Base-by-base conservation (phyloP, 2,888 invertebrate genomes). In the Allophyes oxyacanthae region DNA sequence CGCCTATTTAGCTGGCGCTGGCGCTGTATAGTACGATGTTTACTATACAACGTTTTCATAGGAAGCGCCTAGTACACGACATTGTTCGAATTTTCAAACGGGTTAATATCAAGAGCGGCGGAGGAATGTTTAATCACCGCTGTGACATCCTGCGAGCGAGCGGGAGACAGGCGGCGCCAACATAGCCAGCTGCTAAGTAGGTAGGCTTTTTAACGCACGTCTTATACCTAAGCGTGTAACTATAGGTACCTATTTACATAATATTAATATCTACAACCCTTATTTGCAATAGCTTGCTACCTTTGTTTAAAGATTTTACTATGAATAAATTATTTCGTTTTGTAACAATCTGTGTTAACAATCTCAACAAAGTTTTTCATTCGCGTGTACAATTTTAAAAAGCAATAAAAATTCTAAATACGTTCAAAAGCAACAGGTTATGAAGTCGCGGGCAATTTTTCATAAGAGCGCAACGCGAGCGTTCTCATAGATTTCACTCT, bases 111-210 rank as follows among this genome's bases (percentile, higher is more conserved):
- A 86, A 81, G 83, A 86, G 84, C 75, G 79, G 79, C 66, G 74
- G 79, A 70, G 89, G 90, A 90, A 90, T 91, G 89, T 90, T 87
- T 90, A 89, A 91, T 92, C 89, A 91, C 86, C 83, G 85, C 82
- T 83, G 81, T 85, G 87, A 87, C 87, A 86, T 85, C 81, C 84
- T 78, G 68, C 69, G 79, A 70, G 74, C 52, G 78, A 79, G 56
- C 68, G 63, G 50, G 50, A 56, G 64, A 56, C 72, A 61, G 59
- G 72, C 68, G 78, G 75, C 74, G 77, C 78, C 64, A 70, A 71
- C 75, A 58, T 61, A 60, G 43, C 58, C 36, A 9, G 70, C 40
- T 68, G 62, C 78, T 62, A 53, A n/a, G n/a, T 69, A 20, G 20
- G 48, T 57, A 61, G 69, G 74, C 73, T 72, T 66, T 70, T 57